Evolutionary conservation across 2,888 invertebrate genomes (phyloP), one percentile per base, ranked within the genome.

Genomic region (Xylota sylvarum): DNA sequence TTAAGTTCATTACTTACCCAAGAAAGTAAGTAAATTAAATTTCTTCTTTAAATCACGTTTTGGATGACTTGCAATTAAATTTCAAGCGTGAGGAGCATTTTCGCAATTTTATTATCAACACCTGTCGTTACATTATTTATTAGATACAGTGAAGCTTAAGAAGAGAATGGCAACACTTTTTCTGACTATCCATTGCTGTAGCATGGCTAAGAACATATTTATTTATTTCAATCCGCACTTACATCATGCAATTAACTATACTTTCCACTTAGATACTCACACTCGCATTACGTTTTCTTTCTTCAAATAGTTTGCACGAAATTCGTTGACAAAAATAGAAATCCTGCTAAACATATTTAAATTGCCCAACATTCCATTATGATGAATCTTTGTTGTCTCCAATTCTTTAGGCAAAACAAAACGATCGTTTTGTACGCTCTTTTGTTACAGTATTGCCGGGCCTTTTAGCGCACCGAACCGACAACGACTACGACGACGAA

Each of bases 311-410:
- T 62, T 62, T 40, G 37, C 62, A 40, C 52, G n/a, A 73, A 62
- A 40, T 48, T 56, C 9, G 17, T 58, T 19, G 27, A 48, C 46
- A 43, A 43, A 52, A 62, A 64, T 17, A 69, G 78, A 78, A 78
- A 78, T 78, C 23, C 60, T 43, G 52, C n/a, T 48, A 67, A 77
- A 69, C n/a, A n/a, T 78, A 70, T 62, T 62, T 37, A 62, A 69
- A 78, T 62, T 43, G 37, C 32, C 50, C 32, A 60, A 55, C 70
- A 70, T 78, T 78, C 70, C 79, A 46, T 37, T 64, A 10, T 46
- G 32, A 35, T 64, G 35, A 70, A 14, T 70, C 30, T 62, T 35
- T 23, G 23, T 40, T 32, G 48, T 60, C 40, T 32, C 10, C n/a
- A 37, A 48, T 60, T 40, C 48, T 48, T 17, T 14, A 43, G 14